Evolutionary conservation across 2,888 invertebrate species (phyloP).

Genomic region (Spodoptera littoralis): DNA sequence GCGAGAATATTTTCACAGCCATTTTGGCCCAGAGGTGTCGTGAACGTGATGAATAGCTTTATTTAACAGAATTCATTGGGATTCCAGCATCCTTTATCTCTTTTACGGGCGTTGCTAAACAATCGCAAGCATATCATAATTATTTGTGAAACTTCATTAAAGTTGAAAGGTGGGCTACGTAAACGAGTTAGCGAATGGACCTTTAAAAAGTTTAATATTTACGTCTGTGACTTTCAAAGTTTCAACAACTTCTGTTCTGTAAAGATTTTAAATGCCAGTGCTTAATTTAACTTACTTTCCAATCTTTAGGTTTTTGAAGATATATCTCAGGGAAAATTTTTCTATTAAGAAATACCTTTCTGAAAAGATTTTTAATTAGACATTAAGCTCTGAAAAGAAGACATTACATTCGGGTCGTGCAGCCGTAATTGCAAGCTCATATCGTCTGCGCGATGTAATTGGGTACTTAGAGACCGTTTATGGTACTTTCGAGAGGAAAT

Average conservation of each 20-base stretch:
- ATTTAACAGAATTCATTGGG: constrained; percentile 21
- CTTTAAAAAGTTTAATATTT: too few relatives aligned
- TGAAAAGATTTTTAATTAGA: constrained; percentile 5
- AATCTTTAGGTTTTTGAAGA: too few relatives aligned
- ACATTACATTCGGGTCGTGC: constrained; percentile 19
- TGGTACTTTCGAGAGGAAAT: constrained; percentile 30
- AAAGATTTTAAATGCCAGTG: too few relatives aligned
- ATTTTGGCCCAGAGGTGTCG: constrained; percentile 13
- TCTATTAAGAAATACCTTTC: not conserved
- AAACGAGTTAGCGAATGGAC: too few relatives aligned
- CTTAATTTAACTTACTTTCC: too few relatives aligned
- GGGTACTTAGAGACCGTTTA: constrained; percentile 28
- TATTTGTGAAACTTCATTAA: too few relatives aligned
- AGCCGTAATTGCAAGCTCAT: constrained; percentile 18
- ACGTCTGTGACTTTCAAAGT: too few relatives aligned
- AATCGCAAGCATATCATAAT: not conserved
- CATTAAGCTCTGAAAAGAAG: constrained; percentile 1
- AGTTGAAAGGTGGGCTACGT: too few relatives aligned
- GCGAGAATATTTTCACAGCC: constrained; percentile 13
- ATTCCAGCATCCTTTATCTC: not conserved
- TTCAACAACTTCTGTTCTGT: too few relatives aligned
- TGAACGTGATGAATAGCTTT: constrained; percentile 22
- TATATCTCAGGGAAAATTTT: too few relatives aligned
- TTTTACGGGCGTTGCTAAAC: not conserved
- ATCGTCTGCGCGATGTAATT: constrained; percentile 34